These are phyloP conservation scores for Fistularia commersonii DNA, from an alignment of 2,797 vertebrate genomes.

Conservation along the genomic window DNA sequence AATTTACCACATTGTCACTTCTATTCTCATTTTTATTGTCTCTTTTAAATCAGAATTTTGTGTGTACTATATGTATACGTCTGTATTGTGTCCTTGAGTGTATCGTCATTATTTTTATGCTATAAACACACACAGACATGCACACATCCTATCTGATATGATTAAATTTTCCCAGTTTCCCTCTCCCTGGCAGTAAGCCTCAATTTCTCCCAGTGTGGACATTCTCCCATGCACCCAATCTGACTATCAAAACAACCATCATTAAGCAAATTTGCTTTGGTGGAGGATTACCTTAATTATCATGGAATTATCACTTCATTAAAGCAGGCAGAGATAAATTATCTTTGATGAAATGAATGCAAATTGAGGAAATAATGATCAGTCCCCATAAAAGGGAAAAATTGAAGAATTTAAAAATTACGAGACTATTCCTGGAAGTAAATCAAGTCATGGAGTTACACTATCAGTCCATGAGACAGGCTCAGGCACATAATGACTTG, in stretches of 20 bases:
- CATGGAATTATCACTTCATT: conserved; percentile 81
- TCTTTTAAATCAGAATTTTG: too few species aligned
- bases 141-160: too few species aligned
- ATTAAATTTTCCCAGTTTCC: too few species aligned
- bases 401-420: conserved; percentile 16
- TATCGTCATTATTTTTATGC: too few species aligned
- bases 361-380: conserved; percentile 77
- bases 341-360: conserved; percentile 75
- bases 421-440: conserved; percentile 40
- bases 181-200: too few species aligned
- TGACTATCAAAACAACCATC: conserved; percentile 77
- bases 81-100: too few species aligned
- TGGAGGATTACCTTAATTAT: conserved; percentile 81
- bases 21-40: too few species aligned
- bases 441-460: conserved; percentile 62
- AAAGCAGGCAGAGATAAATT: conserved; percentile 79
- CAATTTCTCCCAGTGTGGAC: conserved; percentile 56
- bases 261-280: conserved; percentile 82
- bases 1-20: too few species aligned
- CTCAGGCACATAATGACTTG: conserved; percentile 20
- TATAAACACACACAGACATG: too few species aligned
- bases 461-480: conserved; percentile 39
- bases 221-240: conserved; percentile 64
- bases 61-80: too few species aligned
- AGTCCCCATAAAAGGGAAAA: conserved; percentile 29